Conservation (phyloP, 2,888 invertebrate species). For the Dioctria rufipes region DNA sequence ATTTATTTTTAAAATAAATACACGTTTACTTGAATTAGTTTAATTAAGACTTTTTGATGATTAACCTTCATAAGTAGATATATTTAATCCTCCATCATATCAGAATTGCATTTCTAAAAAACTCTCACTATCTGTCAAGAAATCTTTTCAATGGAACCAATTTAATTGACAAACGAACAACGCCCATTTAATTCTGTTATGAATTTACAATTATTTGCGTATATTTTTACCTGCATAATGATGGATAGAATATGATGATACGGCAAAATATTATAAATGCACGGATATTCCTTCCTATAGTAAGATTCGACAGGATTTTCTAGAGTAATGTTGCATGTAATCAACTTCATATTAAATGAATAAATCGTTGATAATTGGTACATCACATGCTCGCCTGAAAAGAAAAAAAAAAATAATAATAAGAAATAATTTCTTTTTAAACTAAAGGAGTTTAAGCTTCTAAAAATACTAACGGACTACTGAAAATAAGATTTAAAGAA, state of each 20-base stretch:
- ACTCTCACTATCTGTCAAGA: too few relatives aligned
- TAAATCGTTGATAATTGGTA: slow-evolving; percentile 2
- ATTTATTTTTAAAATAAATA: neutral
- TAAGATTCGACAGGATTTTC: neutral
- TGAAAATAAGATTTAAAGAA: too few relatives aligned
- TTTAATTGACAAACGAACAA: neutral
- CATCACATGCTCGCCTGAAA: slow-evolving; percentile 21
- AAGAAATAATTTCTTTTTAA: too few relatives aligned
- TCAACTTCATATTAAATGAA: neutral
- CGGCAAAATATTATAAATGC: neutral
- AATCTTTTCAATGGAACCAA: neutral
- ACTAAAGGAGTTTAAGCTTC: too few relatives aligned
- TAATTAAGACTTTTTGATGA: neutral
- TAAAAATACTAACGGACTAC: too few relatives aligned
- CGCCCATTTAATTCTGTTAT: neutral
- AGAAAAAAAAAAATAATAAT: too few relatives aligned
- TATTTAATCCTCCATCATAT: too few relatives aligned
- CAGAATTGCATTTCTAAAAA: too few relatives aligned
- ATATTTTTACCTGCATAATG: slow-evolving; percentile 4
- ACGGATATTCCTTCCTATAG: neutral
- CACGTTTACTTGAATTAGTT: neutral
- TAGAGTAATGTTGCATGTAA: neutral
- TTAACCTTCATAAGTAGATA: too few relatives aligned
- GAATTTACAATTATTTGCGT: neutral
- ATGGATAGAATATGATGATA: neutral